Evolutionary conservation across 2,888 invertebrate species (phyloP), one percentile per base, ranked within the genome.

Genomic region (Ptychoptera contaminata): DNA sequence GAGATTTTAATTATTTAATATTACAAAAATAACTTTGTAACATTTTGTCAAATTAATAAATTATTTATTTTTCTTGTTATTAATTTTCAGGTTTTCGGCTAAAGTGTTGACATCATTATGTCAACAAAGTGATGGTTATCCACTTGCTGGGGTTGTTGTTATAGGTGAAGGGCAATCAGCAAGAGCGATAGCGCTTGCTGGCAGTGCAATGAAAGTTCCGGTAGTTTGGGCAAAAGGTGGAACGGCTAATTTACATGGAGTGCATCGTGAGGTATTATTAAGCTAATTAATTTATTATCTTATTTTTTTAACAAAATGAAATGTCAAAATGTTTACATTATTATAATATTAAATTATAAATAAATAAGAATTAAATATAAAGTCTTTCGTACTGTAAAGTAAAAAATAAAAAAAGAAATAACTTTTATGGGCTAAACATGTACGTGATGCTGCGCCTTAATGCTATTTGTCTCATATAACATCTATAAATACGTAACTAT

Each of bases 101-200:
- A 55, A 56, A 43, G 55, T 56, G 15, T 49, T 56, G 37, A 54
- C 55, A 42, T 50, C 54, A 23, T 47, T 56, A 16, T 56, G 56
- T 48, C 53, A 55, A 36, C 55, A 55, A 48, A 53, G 49, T 36
- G 55, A 55, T 12, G 51, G 50, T 43, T 44, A 52, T 31, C 56
- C 55, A 41, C 49, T 56, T 39, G 55, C 54, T 40, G 56, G 56
- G 16, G 49, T 56, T 42, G 49, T 56, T 44, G 53, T 56, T 37
- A 53, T 56, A 37, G 56, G 56, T 23, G 55, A 56, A 50, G 55
- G 56, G 37, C 56, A 56, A 47, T 54, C 56, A 39, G 55, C 56
- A 45, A 52, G 55, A 46, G 55, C 56, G 7, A 47, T 56, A 35
- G 54, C 55, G 32, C 47, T 56, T 43, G 53, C 56, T 16, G 55